phyloP scores from a whole-genome alignment of 2,797 vertebrate genomes.

The Chrysocyon brachyurus region DNA sequence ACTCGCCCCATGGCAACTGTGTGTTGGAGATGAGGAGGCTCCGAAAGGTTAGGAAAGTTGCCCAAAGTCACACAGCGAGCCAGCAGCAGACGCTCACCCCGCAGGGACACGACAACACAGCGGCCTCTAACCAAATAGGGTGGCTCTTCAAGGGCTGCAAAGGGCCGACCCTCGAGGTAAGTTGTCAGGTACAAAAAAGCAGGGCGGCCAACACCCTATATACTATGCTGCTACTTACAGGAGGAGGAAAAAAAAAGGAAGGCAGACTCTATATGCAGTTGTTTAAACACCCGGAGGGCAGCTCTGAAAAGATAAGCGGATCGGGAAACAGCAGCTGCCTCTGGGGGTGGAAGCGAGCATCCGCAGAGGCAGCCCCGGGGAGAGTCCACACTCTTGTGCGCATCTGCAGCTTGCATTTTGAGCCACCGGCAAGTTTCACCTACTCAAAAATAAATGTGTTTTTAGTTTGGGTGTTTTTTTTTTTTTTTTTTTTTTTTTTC shows the following conservation, averaged over 20 bases:
- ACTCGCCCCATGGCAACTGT: neutral
- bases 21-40: neutral
- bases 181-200: neutral
- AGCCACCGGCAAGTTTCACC: neutral
- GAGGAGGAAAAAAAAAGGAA: neutral
- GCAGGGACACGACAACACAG: neutral
- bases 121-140: neutral
- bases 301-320: neutral
- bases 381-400: too few relatives aligned
- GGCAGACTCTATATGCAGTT: neutral
- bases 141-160: neutral
- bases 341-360: neutral
- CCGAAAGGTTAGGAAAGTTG: neutral
- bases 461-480: neutral
- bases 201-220: too few relatives aligned
- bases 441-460: neutral
- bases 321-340: rapidly evolving
- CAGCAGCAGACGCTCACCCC: rapidly evolving
- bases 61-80: neutral
- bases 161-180: neutral
- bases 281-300: neutral
- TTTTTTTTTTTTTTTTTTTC: neutral
- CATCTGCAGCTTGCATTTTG: neutral
- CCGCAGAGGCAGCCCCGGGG: too few relatives aligned
- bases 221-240: neutral